Conservation (phyloP, 2,888 invertebrate genomes). For the Synergus japonicus region DNA sequence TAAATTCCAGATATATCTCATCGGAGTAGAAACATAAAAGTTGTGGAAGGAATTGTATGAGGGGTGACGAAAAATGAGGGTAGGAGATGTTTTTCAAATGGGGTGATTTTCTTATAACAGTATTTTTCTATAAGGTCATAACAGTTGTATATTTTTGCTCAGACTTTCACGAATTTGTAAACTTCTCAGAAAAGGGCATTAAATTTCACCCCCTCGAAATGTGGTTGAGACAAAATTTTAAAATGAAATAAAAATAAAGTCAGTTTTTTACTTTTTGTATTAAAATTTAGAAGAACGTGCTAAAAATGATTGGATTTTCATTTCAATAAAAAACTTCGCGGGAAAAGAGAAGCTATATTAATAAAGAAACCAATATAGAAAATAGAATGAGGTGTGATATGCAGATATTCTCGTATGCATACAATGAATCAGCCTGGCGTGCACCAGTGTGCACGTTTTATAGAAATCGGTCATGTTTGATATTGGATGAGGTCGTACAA, state of each 20-base stretch:
- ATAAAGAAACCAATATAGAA: neutral
- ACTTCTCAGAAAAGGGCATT: too few relatives aligned
- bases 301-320: too few relatives aligned
- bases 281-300: too few relatives aligned
- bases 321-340: neutral
- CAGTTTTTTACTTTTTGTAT: too few relatives aligned
- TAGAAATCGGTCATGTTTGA: constrained; percentile 3
- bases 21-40: neutral
- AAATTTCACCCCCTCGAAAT: too few relatives aligned
- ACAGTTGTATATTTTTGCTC: too few relatives aligned
- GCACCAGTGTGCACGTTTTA: neutral
- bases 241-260: too few relatives aligned
- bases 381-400: neutral
- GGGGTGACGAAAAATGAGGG: neutral
- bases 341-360: neutral
- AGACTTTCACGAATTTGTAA: too few relatives aligned
- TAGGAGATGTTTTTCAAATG: neutral
- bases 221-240: too few relatives aligned
- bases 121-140: too few relatives aligned
- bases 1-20: neutral
- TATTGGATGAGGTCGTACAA: neutral
- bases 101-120: neutral
- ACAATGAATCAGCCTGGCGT: neutral
- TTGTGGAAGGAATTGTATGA: neutral
- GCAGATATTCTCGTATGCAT: neutral